Base-by-base conservation (phyloP, 2,113 vertebrate genomes). In the Aldabrachelys gigantea region DNA sequence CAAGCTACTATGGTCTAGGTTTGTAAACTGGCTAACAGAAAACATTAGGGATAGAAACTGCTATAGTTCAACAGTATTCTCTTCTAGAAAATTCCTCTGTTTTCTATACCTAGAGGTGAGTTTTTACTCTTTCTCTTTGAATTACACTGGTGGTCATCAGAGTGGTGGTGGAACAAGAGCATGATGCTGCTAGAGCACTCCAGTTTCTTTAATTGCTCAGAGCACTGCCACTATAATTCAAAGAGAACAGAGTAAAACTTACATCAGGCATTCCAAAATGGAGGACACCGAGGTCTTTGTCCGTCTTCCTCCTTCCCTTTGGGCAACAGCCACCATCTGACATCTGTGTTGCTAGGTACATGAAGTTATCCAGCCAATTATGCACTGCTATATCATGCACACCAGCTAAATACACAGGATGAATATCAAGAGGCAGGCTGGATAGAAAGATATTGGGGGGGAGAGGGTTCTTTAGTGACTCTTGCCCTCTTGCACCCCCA, bases 71-170 rank as follows among this genome's bases (percentile, higher is more conserved):
- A 85, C 96, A 2, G 0, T 94, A 93, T 96, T 96, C 92, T 96
- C 96, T 93, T 96, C 87, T 92, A 89, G 94, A 92, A 94, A 92
- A 72, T 87, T 87, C 95, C 94, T 96, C 83, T 50, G n/a, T 96
- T 86, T 92, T 97, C 96, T 95, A 96, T 97, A 98, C 98, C 98
- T 98, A 94, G 98, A 98, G 98, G 97, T 98, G 96, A 92, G 95
- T 97, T 98, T 98, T 97, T 97, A 93, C 93, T 98, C 98, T 96
- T 98, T 98, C 98, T 98, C 98, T 98, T 98, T 97, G 97, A 98
- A 98, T 98, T 98, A 98, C 92, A 85, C 82, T 97, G 96, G 96
- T 98, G 97, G 96, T 97, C 98, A 97, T 98, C 97, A 98, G 98
- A 95, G 84, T 96, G 95, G 95, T 94, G 88, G 96, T 97, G 82